Base-by-base conservation (phyloP, 2,888 invertebrate genomes). In the Mechanitis mazaeus region DNA sequence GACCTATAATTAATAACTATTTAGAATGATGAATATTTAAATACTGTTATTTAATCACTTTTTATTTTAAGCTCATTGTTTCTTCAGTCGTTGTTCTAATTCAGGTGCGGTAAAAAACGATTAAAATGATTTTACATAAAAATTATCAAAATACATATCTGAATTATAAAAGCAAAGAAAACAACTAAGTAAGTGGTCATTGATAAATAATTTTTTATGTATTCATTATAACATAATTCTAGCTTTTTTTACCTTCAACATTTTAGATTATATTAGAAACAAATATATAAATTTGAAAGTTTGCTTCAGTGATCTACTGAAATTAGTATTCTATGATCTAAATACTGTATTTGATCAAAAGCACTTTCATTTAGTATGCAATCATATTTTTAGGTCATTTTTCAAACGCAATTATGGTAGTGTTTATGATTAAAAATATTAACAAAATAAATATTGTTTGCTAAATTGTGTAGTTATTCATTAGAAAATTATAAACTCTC, bases 371-470 rank as follows among this genome's bases (percentile, higher is more conserved):
- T 61, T 63, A 56, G 58, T 46, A 55, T 56, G 42, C 42, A 54
- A 59, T 57, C 35, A 47, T n/a, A 11, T 38, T 46, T 55, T 55
- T 47, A 56, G 56, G 53, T 33, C 42, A 59, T 67, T 70, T 71
- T 66, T 72, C 68, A 68, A 65, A 66, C 61, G 64, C 64, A 60
- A 63, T 66, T 55, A 64, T 68, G 63, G 64, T 62, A 65, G 59
- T 57, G 45, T 68, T 69, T 71, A 71, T 73, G 68, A 70, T 65
- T 71, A 69, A 71, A 73, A 78, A 75, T 76, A 78, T 80, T 79
- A 72, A 71, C 71, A 66, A 75, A 73, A 73, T 72, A 71, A 78
- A 80, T 80, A 81, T 81, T 81, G 83, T 80, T 81, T 79, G 69
- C 77, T 79, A 77, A 77, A 77, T 31, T 72, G 71, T 58, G 42